These are phyloP conservation scores for Grallaria varia DNA, from an alignment of 2,113 vertebrate species.

Conservation along the genomic window DNA sequence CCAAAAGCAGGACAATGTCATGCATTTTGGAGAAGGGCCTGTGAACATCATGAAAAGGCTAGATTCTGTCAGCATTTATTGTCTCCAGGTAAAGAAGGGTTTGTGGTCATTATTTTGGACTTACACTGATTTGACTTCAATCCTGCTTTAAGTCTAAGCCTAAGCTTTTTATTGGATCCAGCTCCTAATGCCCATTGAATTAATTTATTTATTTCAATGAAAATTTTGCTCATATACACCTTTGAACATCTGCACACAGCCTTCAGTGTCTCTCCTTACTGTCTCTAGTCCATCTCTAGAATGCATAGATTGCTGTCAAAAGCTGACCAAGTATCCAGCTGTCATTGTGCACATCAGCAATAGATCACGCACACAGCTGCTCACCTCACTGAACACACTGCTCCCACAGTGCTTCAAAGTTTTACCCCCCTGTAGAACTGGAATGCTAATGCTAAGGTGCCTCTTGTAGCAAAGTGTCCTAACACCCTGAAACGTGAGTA, in stretches of 20 bases:
- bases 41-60: neutral
- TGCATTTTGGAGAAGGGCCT: neutral
- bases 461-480: neutral
- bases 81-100: neutral
- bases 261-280: neutral
- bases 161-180: conserved; percentile 21
- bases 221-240: neutral
- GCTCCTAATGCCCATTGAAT: neutral
- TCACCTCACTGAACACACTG: neutral
- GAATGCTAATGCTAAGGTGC: neutral
- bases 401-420: neutral
- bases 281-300: neutral
- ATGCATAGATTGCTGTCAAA: neutral
- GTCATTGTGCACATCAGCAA: neutral
- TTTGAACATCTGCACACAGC: neutral
- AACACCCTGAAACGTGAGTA: neutral
- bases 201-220: neutral
- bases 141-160: neutral
- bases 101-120: neutral
- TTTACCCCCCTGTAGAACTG: neutral
- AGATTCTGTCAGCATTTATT: neutral
- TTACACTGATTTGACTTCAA: neutral
- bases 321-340: neutral
- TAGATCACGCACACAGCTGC: neutral
- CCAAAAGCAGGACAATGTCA: neutral